These are phyloP conservation scores for Gallinago solitaria DNA, from an alignment of 2,797 vertebrate species.

Conservation along the genomic window DNA sequence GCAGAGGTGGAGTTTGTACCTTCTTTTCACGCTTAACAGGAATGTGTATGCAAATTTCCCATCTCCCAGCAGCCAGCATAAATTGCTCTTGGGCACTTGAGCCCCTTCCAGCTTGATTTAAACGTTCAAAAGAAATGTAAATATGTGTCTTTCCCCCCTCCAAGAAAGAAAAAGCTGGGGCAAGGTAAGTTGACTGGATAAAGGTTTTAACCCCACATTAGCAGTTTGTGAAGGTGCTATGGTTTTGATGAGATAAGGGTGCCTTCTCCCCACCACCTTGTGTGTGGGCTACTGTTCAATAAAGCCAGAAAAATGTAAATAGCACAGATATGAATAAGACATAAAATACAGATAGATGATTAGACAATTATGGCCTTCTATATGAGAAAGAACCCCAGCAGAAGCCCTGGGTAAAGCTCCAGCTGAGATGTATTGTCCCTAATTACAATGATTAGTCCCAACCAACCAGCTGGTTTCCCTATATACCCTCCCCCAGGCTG, in stretches of 20 bases:
- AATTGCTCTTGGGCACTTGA: background rate
- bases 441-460: background rate
- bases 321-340: background rate
- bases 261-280: background rate
- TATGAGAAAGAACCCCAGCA: background rate
- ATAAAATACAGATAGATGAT: background rate
- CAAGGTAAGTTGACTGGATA: background rate
- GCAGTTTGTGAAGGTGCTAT: background rate
- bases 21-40: background rate
- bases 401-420: background rate
- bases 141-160: background rate
- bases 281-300: background rate
- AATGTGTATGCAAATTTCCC: background rate
- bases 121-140: conserved; percentile 10
- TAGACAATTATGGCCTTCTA: background rate
- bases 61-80: background rate
- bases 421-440: background rate
- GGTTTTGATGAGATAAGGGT: background rate
- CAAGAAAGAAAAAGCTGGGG: background rate
- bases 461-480: background rate
- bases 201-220: background rate
- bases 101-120: background rate
- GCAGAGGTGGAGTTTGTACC: background rate
- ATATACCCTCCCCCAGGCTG: rapidly evolving
- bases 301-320: background rate